phyloP scores from a whole-genome alignment of 1,140 invertebrate genomes.

The Solen grandis region DNA sequence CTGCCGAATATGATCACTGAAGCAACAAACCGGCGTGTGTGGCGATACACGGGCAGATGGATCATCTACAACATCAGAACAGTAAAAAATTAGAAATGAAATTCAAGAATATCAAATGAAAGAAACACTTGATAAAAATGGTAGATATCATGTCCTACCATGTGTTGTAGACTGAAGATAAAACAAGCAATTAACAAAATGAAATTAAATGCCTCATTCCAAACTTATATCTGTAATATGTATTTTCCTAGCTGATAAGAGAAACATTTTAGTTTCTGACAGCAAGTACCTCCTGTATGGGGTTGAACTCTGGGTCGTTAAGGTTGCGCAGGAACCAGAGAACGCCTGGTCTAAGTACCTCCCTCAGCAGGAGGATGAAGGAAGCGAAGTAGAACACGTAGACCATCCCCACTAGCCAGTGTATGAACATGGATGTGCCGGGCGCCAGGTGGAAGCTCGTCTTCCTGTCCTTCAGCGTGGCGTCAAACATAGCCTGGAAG shows the following conservation, averaged over 20 bases:
- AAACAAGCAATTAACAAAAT: too few species aligned
- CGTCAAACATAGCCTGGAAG: slow-evolving; percentile 91
- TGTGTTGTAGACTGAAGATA: too few species aligned
- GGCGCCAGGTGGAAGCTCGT: slow-evolving; percentile 93
- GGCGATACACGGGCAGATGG: slow-evolving; percentile 94
- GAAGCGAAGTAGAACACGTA: slow-evolving; percentile 99
- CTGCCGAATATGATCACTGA: slow-evolving; percentile 96
- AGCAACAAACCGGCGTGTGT: slow-evolving; percentile 93
- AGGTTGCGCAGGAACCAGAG: slow-evolving; percentile 97
- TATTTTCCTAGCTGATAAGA: too few species aligned
- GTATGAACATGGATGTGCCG: slow-evolving; percentile 98
- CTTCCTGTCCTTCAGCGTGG: slow-evolving; percentile 85
- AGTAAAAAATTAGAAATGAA: too few species aligned
- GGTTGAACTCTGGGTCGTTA: slow-evolving; percentile 99
- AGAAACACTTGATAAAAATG: too few species aligned
- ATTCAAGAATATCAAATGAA: too few species aligned
- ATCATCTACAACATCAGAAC: slow-evolving; percentile 92
- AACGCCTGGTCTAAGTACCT: slow-evolving; percentile 96
- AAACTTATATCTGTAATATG: too few species aligned
- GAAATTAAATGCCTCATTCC: too few species aligned
- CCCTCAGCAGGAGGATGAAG: slow-evolving; percentile 95
- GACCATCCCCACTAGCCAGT: slow-evolving; percentile 99
- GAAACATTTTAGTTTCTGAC: too few species aligned
- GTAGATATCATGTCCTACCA: too few species aligned
- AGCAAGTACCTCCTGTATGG: slow-evolving; percentile 94